Base-by-base conservation (phyloP, 2,113 vertebrate genomes). In the Perca schrenkii region DNA sequence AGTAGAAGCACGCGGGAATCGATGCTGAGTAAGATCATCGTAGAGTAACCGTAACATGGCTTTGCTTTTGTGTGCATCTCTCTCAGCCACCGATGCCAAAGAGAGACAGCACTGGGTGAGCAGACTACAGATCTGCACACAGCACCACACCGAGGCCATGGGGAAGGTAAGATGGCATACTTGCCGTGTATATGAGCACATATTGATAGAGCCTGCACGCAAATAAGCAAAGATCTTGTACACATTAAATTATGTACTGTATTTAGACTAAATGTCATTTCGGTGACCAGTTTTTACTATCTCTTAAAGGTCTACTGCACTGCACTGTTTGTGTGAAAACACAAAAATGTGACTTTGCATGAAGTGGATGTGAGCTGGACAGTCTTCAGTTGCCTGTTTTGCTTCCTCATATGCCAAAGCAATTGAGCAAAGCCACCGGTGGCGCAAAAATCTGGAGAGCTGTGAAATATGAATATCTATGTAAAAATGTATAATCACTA, bases 41-140 rank as follows among this genome's bases (percentile, higher is more conserved):
- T 19, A 14, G 47, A 63, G 60, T 58, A 43, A 64, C 64, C 40
- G 13, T 80, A 73, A 87, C 46, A 47, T 40, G 16, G 19, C 77
- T 74, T 53, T 53, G 4, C 12, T 73, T 53, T 76, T 4, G 11
- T 22, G 3, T 76, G 31, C 65, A 28, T 84, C 49, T 89, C 6
- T 68, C 19, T 65, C 82, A 99, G 98, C 97, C 77, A 94, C 96
- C 3, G 98, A 99, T 85, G 98, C 98, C 88, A 99, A 99, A 85
- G 98, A 99, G 86, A 94, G 98, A 58, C 98, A 99, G 47, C 98
- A 99, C 76, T 99, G 98, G 98, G 98, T 99, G 78, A 99, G 98
- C 95, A 93, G 98, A 72, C 96, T 99, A 57, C 98, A 99, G 94
- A 97, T 99, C 81, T 99, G 98, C 88, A 97, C 98, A 0, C 98